Evolutionary conservation across 1,140 invertebrate genomes (phyloP).

Genomic region (Steinernema khuongi): DNA sequence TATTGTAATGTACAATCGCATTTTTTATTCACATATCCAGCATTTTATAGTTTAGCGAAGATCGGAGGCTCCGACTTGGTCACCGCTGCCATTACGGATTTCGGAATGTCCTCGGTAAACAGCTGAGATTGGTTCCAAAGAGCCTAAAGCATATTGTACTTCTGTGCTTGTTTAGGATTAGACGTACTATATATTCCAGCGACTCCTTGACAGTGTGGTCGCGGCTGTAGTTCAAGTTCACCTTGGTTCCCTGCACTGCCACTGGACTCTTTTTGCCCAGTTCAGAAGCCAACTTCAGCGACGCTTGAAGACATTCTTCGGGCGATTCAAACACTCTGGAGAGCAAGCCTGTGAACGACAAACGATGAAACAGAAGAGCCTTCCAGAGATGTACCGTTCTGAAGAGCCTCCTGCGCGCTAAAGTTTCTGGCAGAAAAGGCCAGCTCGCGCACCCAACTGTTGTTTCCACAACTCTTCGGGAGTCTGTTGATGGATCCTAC

Average conservation of each 20-base stretch:
- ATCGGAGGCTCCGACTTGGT: conserved; percentile 63
- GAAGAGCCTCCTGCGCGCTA: conserved; percentile 72
- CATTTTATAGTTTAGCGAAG: neutral
- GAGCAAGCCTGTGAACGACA: conserved; percentile 32
- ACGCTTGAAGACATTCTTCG: conserved; percentile 67
- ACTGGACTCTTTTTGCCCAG: conserved; percentile 87
- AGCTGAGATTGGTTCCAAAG: conserved; percentile 74
- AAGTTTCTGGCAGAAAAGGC: conserved; percentile 80
- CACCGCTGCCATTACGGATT: conserved; percentile 70
- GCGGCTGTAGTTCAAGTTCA: conserved; percentile 73
- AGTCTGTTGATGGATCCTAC: conserved; percentile 84
- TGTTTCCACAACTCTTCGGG: conserved; percentile 80
- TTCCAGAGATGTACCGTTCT: conserved; percentile 66
- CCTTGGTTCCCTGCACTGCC: conserved; percentile 82
- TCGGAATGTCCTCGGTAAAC: conserved; percentile 83
- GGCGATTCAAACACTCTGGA: conserved; percentile 26
- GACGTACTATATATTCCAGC: conserved; percentile 58
- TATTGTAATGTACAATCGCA: no score
- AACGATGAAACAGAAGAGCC: no score
- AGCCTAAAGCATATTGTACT: neutral
- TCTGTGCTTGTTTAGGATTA: neutral
- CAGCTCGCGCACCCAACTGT: conserved; percentile 78
- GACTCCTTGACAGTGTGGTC: conserved; percentile 65
- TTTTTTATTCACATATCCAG: no score
- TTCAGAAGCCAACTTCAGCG: conserved; percentile 69